Conservation (phyloP, 2,888 invertebrate species). For the Euclidia mi region DNA sequence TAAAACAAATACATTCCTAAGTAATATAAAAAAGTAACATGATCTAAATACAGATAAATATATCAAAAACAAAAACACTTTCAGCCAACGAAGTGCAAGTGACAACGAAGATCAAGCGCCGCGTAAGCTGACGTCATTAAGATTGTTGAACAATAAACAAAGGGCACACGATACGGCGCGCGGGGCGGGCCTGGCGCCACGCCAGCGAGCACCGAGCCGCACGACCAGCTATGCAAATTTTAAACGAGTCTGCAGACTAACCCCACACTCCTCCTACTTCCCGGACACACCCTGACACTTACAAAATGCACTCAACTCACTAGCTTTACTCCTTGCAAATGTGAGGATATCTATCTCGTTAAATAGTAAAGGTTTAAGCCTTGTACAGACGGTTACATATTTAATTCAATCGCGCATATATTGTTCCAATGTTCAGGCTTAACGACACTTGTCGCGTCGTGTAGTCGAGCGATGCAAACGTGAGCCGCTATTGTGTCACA, state of each 20-base stretch:
- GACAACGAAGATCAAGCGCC: not conserved
- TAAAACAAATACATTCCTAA: not conserved
- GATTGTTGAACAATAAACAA: conserved; percentile 10
- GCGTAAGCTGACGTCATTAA: not conserved
- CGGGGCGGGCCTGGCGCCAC: conserved; percentile 10
- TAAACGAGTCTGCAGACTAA: conserved; percentile 26
- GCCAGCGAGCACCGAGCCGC: conserved; percentile 1
- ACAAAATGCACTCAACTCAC: conserved; percentile 40
- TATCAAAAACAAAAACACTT: conserved; percentile 1
- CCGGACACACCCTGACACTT: conserved; percentile 32
- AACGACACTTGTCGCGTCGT: too few species aligned
- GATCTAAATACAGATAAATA: not conserved
- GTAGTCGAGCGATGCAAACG: too few species aligned
- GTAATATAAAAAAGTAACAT: not conserved
- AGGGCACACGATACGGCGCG: not conserved
- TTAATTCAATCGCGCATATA: conserved; percentile 13
- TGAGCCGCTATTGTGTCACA: too few species aligned
- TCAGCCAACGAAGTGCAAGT: not conserved
- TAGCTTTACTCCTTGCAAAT: conserved; percentile 26
- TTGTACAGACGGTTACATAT: conserved; percentile 20
- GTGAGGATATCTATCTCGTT: conserved; percentile 15
- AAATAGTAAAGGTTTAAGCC: conserved; percentile 26
- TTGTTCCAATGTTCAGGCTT: not conserved
- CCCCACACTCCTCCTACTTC: not conserved
- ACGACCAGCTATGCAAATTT: conserved; percentile 28